Evolutionary conservation across 2,113 vertebrate genomes (phyloP).

Genomic region (Chionodraco myersi): DNA sequence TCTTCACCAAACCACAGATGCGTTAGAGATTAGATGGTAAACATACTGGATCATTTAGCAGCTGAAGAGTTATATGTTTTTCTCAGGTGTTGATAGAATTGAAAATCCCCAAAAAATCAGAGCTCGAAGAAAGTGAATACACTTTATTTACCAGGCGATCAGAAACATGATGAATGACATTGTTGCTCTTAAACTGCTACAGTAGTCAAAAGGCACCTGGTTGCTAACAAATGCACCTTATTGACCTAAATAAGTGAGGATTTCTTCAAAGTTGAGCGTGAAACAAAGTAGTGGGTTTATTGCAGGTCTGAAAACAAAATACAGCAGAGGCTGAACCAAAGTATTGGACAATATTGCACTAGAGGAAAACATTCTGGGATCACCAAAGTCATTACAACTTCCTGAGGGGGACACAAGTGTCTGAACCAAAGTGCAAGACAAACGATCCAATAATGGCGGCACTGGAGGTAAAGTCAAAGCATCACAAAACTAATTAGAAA

Average conservation of each 20-base stretch:
- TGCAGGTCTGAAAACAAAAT: background rate
- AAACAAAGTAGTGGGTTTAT: no score
- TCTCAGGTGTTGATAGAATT: background rate
- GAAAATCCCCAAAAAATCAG: background rate
- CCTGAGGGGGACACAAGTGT: background rate
- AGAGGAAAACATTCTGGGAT: background rate
- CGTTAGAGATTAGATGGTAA: background rate
- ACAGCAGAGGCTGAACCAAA: background rate
- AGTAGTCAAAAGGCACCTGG: no score
- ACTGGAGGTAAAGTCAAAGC: background rate
- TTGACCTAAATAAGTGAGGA: no score
- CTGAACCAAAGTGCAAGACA: background rate
- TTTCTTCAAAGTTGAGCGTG: no score
- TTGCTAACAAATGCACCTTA: no score
- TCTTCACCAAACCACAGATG: background rate
- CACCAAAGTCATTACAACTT: background rate
- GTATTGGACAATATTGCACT: background rate
- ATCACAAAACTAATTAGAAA: background rate
- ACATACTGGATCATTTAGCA: background rate
- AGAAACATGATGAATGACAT: no score
- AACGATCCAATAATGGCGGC: background rate
- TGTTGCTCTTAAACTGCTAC: no score
- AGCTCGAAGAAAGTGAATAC: background rate
- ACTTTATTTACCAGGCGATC: no score
- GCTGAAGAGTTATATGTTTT: background rate